A percentile compares a stretch with the other conserved stretches of the same genome.
phyloP scores from a whole-genome alignment of 2,888 invertebrate genomes.

The Phyto melanocephala region DNA sequence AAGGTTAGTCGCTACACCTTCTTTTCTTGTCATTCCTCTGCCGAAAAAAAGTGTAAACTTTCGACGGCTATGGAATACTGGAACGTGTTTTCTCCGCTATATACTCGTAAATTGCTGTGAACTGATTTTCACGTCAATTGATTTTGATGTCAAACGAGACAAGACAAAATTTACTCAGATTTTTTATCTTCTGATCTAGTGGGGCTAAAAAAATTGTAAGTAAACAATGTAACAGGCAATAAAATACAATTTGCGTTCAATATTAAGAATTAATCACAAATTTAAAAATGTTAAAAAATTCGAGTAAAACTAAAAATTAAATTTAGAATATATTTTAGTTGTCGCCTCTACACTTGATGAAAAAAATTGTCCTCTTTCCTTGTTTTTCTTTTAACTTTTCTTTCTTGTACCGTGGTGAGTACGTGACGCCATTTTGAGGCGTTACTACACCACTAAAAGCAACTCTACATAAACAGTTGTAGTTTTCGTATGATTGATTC shows the following conservation, averaged over 20 bases:
- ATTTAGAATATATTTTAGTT: slow-evolving; percentile 67
- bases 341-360: slow-evolving; percentile 75
- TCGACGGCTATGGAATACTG: slow-evolving; percentile 56
- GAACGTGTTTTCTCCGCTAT: slow-evolving; percentile 63
- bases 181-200: neutral
- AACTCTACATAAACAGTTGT: neutral
- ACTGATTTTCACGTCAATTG: slow-evolving; percentile 62
- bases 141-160: slow-evolving; percentile 49
- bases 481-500: neutral
- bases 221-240: slow-evolving; percentile 23
- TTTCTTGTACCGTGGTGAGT: slow-evolving; percentile 67
- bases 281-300: slow-evolving; percentile 47
- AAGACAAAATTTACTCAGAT: slow-evolving; percentile 3
- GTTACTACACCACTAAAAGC: slow-evolving; percentile 16
- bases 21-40: slow-evolving; percentile 42
- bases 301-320: slow-evolving; percentile 60
- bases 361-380: slow-evolving; percentile 71
- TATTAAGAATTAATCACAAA: slow-evolving; percentile 26
- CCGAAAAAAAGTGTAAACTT: slow-evolving; percentile 43
- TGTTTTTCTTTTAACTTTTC: slow-evolving; percentile 72
- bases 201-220: slow-evolving; percentile 11
- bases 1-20: slow-evolving; percentile 40
- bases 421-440: slow-evolving; percentile 56
- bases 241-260: slow-evolving; percentile 15
- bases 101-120: slow-evolving; percentile 45